Percentiles rank a stretch among this genome's conserved stretches.
Conservation (phyloP, 2,113 vertebrate genomes). For the Anas platyrhynchos region DNA sequence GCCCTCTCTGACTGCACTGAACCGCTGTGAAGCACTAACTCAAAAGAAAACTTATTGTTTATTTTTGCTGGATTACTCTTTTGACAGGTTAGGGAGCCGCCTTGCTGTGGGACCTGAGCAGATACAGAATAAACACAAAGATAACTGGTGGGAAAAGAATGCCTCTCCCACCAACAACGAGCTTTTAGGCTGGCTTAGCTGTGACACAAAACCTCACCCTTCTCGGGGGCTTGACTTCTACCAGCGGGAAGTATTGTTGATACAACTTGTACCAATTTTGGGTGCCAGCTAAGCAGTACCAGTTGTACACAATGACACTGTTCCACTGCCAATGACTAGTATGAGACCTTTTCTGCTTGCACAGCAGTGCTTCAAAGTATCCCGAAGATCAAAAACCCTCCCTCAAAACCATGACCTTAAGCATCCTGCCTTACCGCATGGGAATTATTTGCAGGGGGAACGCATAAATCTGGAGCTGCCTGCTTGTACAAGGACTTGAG, state of each 20-base stretch:
- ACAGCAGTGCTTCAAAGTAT: neutral
- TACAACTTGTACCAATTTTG: neutral
- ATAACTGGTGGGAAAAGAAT: neutral
- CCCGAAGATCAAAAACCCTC: neutral
- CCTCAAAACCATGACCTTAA: neutral
- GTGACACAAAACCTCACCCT: neutral
- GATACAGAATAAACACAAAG: neutral
- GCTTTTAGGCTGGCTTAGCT: neutral
- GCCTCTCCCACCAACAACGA: neutral
- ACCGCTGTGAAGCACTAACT: neutral
- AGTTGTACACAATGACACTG: neutral
- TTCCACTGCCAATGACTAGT: neutral
- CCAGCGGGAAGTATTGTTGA: neutral
- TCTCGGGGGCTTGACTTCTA: neutral
- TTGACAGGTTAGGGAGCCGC: neutral
- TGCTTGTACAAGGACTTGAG: rapidly evolving
- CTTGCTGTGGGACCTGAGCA: neutral
- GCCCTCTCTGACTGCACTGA: neutral
- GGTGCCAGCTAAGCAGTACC: neutral
- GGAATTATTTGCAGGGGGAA: neutral
- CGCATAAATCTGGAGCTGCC: neutral
- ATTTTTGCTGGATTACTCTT: neutral
- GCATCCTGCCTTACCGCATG: rapidly evolving
- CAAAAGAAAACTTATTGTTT: neutral
- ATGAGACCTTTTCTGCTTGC: neutral